A percentile compares a stretch with the other conserved stretches of the same genome.
Evolutionary conservation across 2,888 invertebrate genomes (phyloP).

Genomic region (Drosophila multiciliata): DNA sequence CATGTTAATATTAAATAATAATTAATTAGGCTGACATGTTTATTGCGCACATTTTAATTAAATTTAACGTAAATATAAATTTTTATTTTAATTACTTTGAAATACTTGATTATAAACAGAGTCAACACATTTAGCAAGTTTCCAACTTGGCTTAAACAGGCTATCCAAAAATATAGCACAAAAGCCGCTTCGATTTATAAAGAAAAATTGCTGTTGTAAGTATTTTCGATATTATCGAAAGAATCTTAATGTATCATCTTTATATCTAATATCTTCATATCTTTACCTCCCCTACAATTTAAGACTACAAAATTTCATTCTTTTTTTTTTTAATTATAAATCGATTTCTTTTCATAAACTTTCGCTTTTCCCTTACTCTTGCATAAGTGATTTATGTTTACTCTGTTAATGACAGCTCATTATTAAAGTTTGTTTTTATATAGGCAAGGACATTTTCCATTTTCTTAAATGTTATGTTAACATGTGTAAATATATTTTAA

Average conservation of each 20-base stretch:
- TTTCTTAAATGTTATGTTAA: background rate
- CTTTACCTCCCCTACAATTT: background rate
- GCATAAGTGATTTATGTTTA: background rate
- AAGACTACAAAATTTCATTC: background rate
- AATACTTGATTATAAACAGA: too few species aligned
- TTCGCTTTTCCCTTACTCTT: background rate
- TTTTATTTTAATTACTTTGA: background rate
- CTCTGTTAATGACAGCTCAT: background rate
- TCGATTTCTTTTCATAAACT: background rate
- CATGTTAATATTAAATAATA: constrained; percentile 8
- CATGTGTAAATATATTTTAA: background rate
- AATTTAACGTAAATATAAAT: background rate
- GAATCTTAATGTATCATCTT: background rate
- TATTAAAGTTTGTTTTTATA: background rate
- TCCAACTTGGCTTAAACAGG: background rate
- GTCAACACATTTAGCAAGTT: background rate
- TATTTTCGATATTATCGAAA: background rate
- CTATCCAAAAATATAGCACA: background rate
- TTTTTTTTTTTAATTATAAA: background rate
- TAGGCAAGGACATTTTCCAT: background rate
- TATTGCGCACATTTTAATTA: background rate
- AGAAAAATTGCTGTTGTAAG: background rate
- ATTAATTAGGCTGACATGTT: constrained; percentile 8
- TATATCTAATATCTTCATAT: background rate
- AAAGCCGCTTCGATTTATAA: background rate